Conservation (phyloP, 1,140 invertebrate genomes). For the Sitobion miscanthi region DNA sequence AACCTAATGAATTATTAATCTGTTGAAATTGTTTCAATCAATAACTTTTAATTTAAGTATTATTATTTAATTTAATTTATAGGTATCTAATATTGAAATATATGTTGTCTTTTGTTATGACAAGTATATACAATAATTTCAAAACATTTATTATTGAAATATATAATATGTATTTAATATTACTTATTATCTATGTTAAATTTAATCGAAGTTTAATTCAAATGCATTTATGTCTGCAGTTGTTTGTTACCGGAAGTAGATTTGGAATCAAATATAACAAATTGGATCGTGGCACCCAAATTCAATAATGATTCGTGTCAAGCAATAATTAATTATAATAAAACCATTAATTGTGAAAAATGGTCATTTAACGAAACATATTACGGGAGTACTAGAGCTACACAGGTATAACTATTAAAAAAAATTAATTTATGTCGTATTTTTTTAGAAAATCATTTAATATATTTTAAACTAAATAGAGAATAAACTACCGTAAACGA, state of each 20-base stretch:
- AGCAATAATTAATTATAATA: background rate
- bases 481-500: background rate
- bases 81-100: background rate
- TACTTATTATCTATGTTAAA: background rate
- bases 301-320: slow-evolving; percentile 28
- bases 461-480: background rate
- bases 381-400: slow-evolving; percentile 30
- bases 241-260: background rate
- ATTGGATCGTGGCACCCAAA: background rate
- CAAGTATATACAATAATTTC: no score
- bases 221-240: background rate
- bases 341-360: slow-evolving; percentile 33
- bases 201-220: background rate
- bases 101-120: background rate
- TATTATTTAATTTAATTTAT: background rate
- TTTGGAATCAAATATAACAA: background rate
- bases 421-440: background rate
- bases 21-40: background rate
- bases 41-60: background rate
- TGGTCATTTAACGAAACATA: slow-evolving; percentile 33
- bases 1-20: no score
- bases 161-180: no score
- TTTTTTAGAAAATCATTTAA: background rate
- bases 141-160: background rate
- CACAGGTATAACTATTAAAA: slow-evolving; percentile 8